Percentiles rank a stretch among this genome's conserved stretches.
phyloP scores from a whole-genome alignment of 2,888 invertebrate genomes.

The Thera obeliscata region DNA sequence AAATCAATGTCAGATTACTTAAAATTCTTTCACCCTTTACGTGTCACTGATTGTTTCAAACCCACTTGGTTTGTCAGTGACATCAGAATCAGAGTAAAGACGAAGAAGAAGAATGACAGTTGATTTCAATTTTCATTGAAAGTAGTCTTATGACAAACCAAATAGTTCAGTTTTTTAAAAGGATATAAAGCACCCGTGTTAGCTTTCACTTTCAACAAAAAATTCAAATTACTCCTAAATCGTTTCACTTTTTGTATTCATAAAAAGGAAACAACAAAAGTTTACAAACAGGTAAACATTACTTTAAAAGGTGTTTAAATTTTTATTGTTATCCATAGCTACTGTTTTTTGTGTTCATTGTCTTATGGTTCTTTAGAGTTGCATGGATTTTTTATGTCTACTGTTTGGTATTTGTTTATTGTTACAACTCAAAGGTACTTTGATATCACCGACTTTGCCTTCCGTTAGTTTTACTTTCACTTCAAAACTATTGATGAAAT shows the following conservation, averaged over 20 bases:
- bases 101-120: neutral
- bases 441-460: slow-evolving; percentile 27
- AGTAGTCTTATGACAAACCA: neutral
- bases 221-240: slow-evolving; percentile 49
- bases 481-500: slow-evolving; percentile 9
- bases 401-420: slow-evolving; percentile 23
- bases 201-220: slow-evolving; percentile 77
- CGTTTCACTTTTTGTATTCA: slow-evolving; percentile 65
- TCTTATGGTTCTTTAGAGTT: slow-evolving; percentile 37
- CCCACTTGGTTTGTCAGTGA: no score
- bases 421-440: slow-evolving; percentile 11
- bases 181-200: slow-evolving; percentile 41
- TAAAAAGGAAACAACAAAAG: slow-evolving; percentile 57
- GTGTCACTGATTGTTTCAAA: no score
- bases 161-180: slow-evolving; percentile 39
- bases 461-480: slow-evolving; percentile 18
- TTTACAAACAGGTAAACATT: slow-evolving; percentile 59
- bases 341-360: slow-evolving; percentile 45
- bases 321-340: slow-evolving; percentile 49
- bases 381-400: slow-evolving; percentile 36
- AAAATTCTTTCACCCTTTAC: no score
- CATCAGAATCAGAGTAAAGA: no score
- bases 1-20: no score
- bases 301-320: slow-evolving; percentile 43
- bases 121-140: neutral